A percentile compares a stretch with the other conserved stretches of the same genome.
Evolutionary conservation across 2,888 invertebrate species (phyloP).

Genomic region (Drymonia ruficornis): DNA sequence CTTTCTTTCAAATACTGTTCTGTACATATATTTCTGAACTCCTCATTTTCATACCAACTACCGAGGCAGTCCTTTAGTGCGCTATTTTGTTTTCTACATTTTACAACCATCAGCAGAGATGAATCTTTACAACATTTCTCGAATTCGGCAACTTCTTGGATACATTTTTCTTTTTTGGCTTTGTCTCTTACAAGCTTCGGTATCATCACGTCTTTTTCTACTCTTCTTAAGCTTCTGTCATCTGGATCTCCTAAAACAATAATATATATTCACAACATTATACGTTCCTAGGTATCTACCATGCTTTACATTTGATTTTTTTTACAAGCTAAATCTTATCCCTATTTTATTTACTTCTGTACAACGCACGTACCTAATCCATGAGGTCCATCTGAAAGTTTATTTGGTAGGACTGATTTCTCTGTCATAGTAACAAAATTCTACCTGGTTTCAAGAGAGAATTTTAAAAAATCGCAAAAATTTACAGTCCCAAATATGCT

Average conservation of each 20-base stretch:
- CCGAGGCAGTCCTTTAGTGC: constrained; percentile 88
- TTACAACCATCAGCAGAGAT: constrained; percentile 88
- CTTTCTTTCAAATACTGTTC: constrained; percentile 93
- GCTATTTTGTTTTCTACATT: constrained; percentile 90
- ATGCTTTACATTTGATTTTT: no score
- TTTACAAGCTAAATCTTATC: no score
- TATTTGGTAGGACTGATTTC: constrained; percentile 70
- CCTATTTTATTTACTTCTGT: neutral
- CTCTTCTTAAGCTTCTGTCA: constrained; percentile 92
- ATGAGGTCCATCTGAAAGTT: constrained; percentile 80
- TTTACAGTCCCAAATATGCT: no score
- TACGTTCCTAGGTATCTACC: neutral
- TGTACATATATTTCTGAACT: constrained; percentile 89
- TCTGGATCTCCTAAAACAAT: constrained; percentile 90
- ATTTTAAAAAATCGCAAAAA: no score
- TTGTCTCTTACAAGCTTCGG: constrained; percentile 95
- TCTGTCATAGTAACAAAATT: constrained; percentile 27
- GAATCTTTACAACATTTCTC: constrained; percentile 89
- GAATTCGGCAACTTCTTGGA: constrained; percentile 88
- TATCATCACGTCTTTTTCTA: constrained; percentile 95
- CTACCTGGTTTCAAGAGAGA: no score
- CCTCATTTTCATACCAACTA: constrained; percentile 91
- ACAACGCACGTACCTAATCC: constrained; percentile 75
- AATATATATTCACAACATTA: neutral
- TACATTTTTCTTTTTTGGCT: constrained; percentile 92